Evolutionary conservation across 1,140 invertebrate genomes (phyloP), one percentile per base, ranked within the genome.

Genomic region (Thalassaphorura encarpata): DNA sequence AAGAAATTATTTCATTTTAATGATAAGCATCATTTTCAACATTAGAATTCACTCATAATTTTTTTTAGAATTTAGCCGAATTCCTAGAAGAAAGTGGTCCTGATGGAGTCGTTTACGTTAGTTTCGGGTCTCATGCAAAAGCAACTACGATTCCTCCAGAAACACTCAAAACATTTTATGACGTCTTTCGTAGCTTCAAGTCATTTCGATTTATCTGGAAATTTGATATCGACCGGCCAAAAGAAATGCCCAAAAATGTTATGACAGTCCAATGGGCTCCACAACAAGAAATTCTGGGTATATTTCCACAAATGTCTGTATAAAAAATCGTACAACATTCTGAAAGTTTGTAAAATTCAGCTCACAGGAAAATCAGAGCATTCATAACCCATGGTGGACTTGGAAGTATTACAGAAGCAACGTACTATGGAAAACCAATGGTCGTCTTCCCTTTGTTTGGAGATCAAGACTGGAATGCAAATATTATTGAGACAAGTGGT

Each of bases 281-380:
- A 0, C 87, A 89, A 68, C 86, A 89, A 84, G 87, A 67, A 75
- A 89, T 29, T 72, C 89, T 29, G n/a, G n/a, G n/a, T n/a, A n/a
- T n/a, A n/a, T n/a, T n/a, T n/a, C n/a, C n/a, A n/a, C n/a, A n/a
- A n/a, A n/a, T n/a, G n/a, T n/a, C n/a, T n/a, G n/a, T n/a, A n/a
- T n/a, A n/a, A n/a, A n/a, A n/a, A n/a, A n/a, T n/a, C n/a, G n/a
- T n/a, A n/a, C n/a, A n/a, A n/a, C n/a, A n/a, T n/a, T n/a, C n/a
- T n/a, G n/a, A n/a, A n/a, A n/a, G n/a, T n/a, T n/a, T n/a, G n/a
- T n/a, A n/a, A n/a, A n/a, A n/a, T n/a, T n/a, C n/a, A 85, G 80
- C 73, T 39, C 40, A 24, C 48, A 41, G 19, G 43, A 48, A 46
- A 43, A 39, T 27, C 33, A 43, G 40, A 24, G 58, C 31, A 0